Conservation (phyloP, 92 coral and sea anemone genomes). For the Palythoa grandiflora region DNA sequence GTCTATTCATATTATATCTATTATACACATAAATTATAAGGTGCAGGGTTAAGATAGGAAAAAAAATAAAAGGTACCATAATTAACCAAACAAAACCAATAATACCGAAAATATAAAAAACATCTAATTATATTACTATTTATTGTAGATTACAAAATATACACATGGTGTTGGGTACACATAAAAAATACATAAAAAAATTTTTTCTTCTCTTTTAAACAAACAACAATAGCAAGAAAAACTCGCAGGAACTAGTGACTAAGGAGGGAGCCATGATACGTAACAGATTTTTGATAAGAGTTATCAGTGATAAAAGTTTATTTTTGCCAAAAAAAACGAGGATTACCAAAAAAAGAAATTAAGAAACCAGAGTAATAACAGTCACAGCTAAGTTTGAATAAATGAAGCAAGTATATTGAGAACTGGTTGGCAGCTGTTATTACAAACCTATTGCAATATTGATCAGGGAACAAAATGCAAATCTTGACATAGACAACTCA, state of each 20-base stretch:
- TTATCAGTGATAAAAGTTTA: conserved; percentile 25
- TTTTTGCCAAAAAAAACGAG: conserved; percentile 12
- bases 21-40: too few relatives aligned
- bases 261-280: neutral
- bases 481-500: neutral
- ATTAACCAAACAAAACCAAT: neutral
- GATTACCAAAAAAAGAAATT: neutral
- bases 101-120: neutral
- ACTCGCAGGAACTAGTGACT: neutral
- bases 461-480: neutral
- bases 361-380: conserved; percentile 17
- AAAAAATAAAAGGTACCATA: neutral
- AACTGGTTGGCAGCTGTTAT: conserved; percentile 15
- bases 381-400: conserved; percentile 7
- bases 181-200: neutral
- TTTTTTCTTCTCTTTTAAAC: neutral
- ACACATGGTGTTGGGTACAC: neutral
- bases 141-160: neutral
- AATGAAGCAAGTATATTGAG: conserved; percentile 9
- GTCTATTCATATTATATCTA: too few relatives aligned
- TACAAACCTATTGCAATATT: neutral
- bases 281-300: conserved; percentile 26
- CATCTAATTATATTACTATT: neutral
- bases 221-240: neutral
- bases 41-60: too few relatives aligned